Conservation (phyloP, 1,140 invertebrate species). For the Eriocheir sinensis region DNA sequence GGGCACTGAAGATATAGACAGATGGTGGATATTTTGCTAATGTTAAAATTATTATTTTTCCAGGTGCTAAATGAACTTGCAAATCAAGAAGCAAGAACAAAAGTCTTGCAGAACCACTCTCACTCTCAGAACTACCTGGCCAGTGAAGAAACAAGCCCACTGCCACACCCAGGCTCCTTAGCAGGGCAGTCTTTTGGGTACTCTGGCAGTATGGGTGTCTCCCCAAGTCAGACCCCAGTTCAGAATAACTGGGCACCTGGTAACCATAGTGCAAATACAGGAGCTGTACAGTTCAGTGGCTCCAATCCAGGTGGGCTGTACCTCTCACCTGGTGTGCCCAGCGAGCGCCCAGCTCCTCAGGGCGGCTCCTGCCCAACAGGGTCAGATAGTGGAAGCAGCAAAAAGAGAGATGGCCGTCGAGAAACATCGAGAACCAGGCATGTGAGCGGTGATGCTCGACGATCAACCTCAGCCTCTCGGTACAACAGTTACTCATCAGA, state of each 20-base stretch:
- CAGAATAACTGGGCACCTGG: conserved; percentile 29
- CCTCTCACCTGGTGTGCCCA: conserved; percentile 16
- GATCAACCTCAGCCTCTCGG: conserved; percentile 64
- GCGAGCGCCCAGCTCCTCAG: conserved; percentile 69
- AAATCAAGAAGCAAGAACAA: conserved; percentile 72
- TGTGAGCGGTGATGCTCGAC: conserved; percentile 62
- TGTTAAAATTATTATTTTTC: conserved; percentile 10
- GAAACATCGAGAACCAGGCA: conserved; percentile 65
- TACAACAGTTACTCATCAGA: conserved; percentile 77
- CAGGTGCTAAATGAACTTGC: conserved; percentile 73
- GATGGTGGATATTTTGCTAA: conserved; percentile 34
- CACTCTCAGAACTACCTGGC: conserved; percentile 48
- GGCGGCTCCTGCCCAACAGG: conserved; percentile 64
- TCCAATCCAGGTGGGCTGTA: not conserved
- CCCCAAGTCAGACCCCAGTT: conserved; percentile 5
- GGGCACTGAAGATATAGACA: too few relatives aligned
- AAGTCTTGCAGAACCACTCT: conserved; percentile 59
- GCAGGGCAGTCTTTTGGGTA: not conserved
- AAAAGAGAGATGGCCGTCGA: conserved; percentile 59
- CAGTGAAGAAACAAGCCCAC: conserved; percentile 3
- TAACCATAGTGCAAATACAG: conserved; percentile 36
- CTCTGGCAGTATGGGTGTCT: not conserved
- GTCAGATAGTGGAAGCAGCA: conserved; percentile 68
- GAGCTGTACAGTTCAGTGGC: not conserved
- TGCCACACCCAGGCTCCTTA: not conserved